A percentile compares a stretch with the other conserved stretches of the same genome.
phyloP scores from a whole-genome alignment of 1,140 invertebrate genomes.

The Scaptodrosophila lebanonensis region DNA sequence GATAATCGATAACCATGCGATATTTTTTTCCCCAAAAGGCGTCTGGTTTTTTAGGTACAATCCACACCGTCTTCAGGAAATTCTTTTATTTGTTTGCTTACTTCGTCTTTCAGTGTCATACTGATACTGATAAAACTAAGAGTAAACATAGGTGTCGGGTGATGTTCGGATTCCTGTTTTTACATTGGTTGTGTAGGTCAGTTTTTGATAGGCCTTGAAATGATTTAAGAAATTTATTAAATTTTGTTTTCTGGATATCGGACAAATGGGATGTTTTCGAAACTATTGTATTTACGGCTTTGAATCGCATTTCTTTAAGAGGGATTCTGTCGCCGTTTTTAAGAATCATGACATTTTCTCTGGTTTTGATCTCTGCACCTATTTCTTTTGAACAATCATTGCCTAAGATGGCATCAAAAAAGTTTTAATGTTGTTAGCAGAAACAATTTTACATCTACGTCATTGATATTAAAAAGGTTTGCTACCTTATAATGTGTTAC shows the following conservation, averaged over 20 bases:
- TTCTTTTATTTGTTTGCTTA: conserved; percentile 19
- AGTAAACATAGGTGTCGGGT: no score
- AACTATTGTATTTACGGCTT: conserved; percentile 18
- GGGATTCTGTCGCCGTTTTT: no score
- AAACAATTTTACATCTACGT: conserved; percentile 15
- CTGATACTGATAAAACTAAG: conserved; percentile 33
- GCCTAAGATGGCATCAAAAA: conserved; percentile 24
- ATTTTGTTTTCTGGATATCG: not conserved
- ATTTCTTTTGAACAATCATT: conserved; percentile 21
- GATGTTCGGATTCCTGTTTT: no score
- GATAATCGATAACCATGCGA: conserved; percentile 58
- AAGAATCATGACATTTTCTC: no score
- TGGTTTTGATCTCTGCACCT: conserved; percentile 17
- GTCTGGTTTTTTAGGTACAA: conserved; percentile 28
- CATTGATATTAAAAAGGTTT: conserved; percentile 14
- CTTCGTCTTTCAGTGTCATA: conserved; percentile 14
- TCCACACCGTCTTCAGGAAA: conserved; percentile 21
- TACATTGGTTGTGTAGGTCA: no score
- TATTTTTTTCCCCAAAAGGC: conserved; percentile 51
- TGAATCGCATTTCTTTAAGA: conserved; percentile 6
- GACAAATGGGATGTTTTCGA: conserved; percentile 9
- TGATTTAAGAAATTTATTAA: conserved; percentile 7
- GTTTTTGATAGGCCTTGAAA: conserved; percentile 9
- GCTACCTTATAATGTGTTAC: conserved; percentile 8
- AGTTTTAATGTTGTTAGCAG: conserved; percentile 15